phyloP scores from a whole-genome alignment of 2,888 invertebrate genomes.

The Eupsilia transversa region DNA sequence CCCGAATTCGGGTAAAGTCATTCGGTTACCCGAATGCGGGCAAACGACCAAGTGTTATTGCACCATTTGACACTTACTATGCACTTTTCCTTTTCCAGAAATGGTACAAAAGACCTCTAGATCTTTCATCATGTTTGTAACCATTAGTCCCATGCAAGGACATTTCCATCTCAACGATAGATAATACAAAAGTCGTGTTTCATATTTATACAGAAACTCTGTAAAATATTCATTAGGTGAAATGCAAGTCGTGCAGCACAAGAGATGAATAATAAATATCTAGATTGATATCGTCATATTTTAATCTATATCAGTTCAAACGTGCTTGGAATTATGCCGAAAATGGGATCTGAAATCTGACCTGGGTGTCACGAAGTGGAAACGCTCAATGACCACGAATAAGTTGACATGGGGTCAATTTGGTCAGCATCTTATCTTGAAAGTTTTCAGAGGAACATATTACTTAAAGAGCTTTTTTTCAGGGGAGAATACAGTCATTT shows the following conservation, averaged over 20 bases:
- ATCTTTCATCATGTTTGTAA: conserved; percentile 5
- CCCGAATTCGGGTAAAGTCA: neutral
- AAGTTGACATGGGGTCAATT: neutral
- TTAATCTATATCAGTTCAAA: conserved; percentile 83
- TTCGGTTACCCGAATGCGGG: neutral
- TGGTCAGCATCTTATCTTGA: neutral
- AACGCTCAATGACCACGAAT: conserved; percentile 1
- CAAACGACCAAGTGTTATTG: neutral
- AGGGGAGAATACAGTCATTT: too few species aligned
- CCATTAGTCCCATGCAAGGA: conserved; percentile 7
- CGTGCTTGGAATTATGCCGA: conserved; percentile 78
- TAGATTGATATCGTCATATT: conserved; percentile 79
- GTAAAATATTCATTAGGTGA: conserved; percentile 85
- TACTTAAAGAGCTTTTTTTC: neutral
- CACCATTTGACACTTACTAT: neutral
- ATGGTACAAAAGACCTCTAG: neutral
- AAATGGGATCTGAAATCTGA: conserved; percentile 50
- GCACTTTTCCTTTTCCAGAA: neutral
- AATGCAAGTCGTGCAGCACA: conserved; percentile 83
- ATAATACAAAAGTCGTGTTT: conserved; percentile 69
- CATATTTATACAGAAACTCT: conserved; percentile 72
- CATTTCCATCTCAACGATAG: conserved; percentile 39
- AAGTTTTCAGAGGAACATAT: neutral
- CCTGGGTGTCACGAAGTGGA: conserved; percentile 48
- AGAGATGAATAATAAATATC: conserved; percentile 82